Evolutionary conservation across 2,797 vertebrate genomes (phyloP).

Genomic region (Oophaga sylvatica): DNA sequence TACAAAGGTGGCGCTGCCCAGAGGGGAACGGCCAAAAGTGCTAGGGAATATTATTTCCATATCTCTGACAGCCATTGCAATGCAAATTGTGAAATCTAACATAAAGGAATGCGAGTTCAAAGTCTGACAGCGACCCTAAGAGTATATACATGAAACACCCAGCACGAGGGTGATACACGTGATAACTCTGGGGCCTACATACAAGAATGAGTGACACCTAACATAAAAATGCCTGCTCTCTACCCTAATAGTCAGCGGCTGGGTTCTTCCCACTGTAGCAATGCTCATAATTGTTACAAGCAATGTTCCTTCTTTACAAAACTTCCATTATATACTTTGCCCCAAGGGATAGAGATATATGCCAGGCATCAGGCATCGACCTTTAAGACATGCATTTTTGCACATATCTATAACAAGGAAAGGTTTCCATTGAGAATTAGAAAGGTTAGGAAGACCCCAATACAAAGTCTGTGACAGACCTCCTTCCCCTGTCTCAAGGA

Average conservation of each 20-base stretch:
- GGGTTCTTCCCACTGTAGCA: background rate
- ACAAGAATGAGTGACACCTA: background rate
- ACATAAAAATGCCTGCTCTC: background rate
- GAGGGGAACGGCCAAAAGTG: background rate
- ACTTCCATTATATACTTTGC: background rate
- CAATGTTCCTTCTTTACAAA: background rate
- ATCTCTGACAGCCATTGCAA: background rate
- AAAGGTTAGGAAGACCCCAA: too few species aligned
- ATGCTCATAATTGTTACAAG: background rate
- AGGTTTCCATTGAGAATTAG: too few species aligned
- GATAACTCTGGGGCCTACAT: background rate
- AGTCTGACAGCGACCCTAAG: background rate
- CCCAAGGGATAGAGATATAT: background rate
- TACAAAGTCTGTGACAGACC: too few species aligned
- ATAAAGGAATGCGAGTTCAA: constrained; percentile 8
- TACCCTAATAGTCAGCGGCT: background rate
- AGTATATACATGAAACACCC: background rate
- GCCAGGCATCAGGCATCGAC: background rate
- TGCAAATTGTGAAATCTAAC: background rate
- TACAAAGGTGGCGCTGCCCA: constrained; percentile 22
- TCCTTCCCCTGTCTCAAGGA: too few species aligned
- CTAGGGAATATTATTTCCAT: background rate
- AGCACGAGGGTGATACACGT: background rate
- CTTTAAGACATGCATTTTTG: too few species aligned
- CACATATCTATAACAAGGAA: too few species aligned